Evolutionary conservation across 2,888 invertebrate genomes (phyloP).

Genomic region (Monoplex corrugatus): DNA sequence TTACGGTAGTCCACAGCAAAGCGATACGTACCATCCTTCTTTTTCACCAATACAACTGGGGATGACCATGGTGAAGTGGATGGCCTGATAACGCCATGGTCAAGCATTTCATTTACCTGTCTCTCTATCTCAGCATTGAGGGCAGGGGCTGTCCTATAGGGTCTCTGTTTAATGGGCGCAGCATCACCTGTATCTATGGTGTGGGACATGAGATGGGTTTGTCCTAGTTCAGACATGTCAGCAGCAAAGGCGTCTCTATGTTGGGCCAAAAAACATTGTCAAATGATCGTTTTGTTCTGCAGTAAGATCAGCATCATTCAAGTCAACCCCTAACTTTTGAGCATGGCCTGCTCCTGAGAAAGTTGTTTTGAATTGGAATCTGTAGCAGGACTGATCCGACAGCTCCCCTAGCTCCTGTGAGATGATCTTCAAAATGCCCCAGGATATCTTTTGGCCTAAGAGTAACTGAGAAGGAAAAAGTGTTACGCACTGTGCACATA

Average conservation of each 20-base stretch:
- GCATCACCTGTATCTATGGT: background rate
- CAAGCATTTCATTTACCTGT: no score
- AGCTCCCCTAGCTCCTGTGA: background rate
- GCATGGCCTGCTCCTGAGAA: background rate
- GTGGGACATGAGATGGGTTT: background rate
- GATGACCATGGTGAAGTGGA: no score
- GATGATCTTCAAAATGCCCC: background rate
- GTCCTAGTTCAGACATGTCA: background rate
- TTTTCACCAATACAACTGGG: no score
- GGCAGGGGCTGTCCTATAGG: background rate
- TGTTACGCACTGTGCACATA: background rate
- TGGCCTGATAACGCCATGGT: no score
- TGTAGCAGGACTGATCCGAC: background rate
- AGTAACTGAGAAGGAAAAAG: background rate
- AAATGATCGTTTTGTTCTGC: background rate
- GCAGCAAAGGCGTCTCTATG: background rate
- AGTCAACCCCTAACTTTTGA: background rate
- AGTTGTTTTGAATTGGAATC: background rate
- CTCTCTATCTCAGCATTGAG: no score
- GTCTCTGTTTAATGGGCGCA: background rate
- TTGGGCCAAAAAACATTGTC: background rate
- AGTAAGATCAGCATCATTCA: background rate
- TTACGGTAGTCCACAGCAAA: no score
- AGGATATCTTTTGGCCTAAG: background rate
- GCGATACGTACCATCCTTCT: no score